Evolutionary conservation across 2,888 invertebrate species (phyloP), one percentile per base, ranked within the genome.

Genomic region (Apoda limacodes): DNA sequence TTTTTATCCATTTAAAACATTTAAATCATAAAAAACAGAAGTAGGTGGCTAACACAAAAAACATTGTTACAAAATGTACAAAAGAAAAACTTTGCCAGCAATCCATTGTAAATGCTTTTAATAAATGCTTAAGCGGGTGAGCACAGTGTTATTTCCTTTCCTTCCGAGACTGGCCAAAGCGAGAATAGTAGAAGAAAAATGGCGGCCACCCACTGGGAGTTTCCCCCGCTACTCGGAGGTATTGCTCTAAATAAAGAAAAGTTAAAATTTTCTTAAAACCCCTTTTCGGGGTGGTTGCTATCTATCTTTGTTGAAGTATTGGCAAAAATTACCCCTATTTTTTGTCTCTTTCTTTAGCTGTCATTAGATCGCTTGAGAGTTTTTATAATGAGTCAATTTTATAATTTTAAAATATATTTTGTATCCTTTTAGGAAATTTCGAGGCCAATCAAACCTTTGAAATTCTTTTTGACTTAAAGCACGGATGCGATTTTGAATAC

Each of bases 241-340:
- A 51, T 49, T 42, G 56, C 60, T 51, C 57, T 63, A 75, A 72
- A 78, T 78, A 80, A 80, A 78, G 78, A 78, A 78, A 80, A 80
- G 70, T 80, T 78, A 75, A 78, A 80, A 80, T 78, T 78, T 75
- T 75, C 75, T 72, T 69, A 60, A 66, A 70, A 62, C 63, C 52
- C 65, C 68, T 62, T 53, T 30, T 29, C 32, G 51, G 63, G 60
- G 64, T 56, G 52, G 60, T 41, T 42, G 45, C 67, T 71, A 72
- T 76, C 78, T 75, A 62, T 75, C 76, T 76, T 78, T 69, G 69
- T 74, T 74, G 65, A 75, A 74, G 76, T 76, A 78, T 78, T 66
- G 76, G 74, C 72, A 78, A 78, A 76, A 78, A 76, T 72, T 59
- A 60, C 67, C 66, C 65, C 62, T 61, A 57, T 40, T 37, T 30